phyloP scores from a whole-genome alignment of 2,888 invertebrate genomes.

The Coelopa pilipes region DNA sequence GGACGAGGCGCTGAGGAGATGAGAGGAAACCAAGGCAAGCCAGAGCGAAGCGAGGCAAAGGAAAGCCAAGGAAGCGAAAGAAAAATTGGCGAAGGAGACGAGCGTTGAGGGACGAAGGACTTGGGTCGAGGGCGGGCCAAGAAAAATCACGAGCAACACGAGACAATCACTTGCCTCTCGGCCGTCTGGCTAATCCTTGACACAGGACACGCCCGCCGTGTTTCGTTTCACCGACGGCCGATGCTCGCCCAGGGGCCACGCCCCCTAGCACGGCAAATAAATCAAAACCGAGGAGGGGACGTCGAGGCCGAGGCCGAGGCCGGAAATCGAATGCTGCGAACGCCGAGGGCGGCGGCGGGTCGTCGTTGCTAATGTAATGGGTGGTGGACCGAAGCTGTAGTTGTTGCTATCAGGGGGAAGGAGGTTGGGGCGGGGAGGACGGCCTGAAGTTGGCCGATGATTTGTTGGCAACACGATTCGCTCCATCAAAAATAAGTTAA shows the following conservation, averaged over 20 bases:
- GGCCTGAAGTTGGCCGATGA: conserved; percentile 1
- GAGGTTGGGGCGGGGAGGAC: conserved; percentile 16
- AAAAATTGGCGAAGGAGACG: too few species aligned
- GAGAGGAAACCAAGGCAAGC: too few species aligned
- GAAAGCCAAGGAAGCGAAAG: too few species aligned
- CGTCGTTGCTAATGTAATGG: background rate
- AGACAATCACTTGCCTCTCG: conserved; percentile 34
- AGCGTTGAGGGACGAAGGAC: too few species aligned
- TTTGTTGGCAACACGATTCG: conserved; percentile 9
- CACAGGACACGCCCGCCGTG: conserved; percentile 27
- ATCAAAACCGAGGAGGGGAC: conserved; percentile 36
- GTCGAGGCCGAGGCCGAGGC: conserved; percentile 33
- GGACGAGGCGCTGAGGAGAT: too few species aligned
- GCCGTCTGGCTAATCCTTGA: conserved; percentile 31
- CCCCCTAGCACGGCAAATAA: conserved; percentile 37
- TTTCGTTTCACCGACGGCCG: background rate
- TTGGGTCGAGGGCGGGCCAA: too few species aligned
- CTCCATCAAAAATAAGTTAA: conserved; percentile 45
- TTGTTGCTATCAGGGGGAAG: too few species aligned
- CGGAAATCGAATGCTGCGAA: background rate
- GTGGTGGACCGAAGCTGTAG: background rate
- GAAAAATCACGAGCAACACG: background rate
- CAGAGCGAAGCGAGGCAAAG: too few species aligned
- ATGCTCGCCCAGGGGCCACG: background rate
- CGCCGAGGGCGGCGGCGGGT: background rate